A percentile compares a stretch with the other conserved stretches of the same genome.
Conservation (phyloP, 2,888 invertebrate species). For the Caenorhabditis auriculariae region DNA sequence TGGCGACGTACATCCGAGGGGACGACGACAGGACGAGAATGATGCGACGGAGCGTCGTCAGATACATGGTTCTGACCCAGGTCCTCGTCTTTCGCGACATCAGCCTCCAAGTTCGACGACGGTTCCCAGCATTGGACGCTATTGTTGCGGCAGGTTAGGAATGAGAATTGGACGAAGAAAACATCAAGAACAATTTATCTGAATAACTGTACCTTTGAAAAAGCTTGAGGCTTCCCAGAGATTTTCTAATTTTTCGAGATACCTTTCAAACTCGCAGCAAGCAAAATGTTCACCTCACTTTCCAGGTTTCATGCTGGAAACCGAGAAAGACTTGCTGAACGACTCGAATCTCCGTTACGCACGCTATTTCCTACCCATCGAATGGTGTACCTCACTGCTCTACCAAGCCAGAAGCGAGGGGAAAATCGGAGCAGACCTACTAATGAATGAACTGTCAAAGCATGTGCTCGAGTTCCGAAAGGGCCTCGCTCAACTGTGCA, state of each 20-base stretch:
- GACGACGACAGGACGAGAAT: slow-evolving; percentile 44
- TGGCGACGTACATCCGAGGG: slow-evolving; percentile 50
- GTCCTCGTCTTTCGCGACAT: slow-evolving; percentile 45
- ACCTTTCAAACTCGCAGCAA: no score
- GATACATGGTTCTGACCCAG: slow-evolving; percentile 57
- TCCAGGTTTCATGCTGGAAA: slow-evolving; percentile 41
- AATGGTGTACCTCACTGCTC: slow-evolving; percentile 38
- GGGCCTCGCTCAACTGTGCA: slow-evolving; percentile 43
- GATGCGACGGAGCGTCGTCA: slow-evolving; percentile 46
- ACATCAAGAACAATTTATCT: not conserved
- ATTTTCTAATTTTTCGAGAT: no score
- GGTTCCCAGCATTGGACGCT: slow-evolving; percentile 43
- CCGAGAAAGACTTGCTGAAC: slow-evolving; percentile 27
- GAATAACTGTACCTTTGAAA: no score
- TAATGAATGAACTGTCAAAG: slow-evolving; percentile 48
- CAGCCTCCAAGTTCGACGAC: slow-evolving; percentile 41
- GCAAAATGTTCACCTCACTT: no score
- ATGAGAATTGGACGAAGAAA: not conserved
- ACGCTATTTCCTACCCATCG: slow-evolving; percentile 44
- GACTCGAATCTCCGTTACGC: slow-evolving; percentile 23
- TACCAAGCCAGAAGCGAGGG: slow-evolving; percentile 38
- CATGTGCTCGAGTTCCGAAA: slow-evolving; percentile 42
- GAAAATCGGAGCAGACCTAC: slow-evolving; percentile 39
- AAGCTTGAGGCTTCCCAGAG: no score
- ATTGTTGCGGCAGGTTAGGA: slow-evolving; percentile 35